Conservation (phyloP, 2,888 invertebrate genomes). For the Pseudanteris insignis region DNA sequence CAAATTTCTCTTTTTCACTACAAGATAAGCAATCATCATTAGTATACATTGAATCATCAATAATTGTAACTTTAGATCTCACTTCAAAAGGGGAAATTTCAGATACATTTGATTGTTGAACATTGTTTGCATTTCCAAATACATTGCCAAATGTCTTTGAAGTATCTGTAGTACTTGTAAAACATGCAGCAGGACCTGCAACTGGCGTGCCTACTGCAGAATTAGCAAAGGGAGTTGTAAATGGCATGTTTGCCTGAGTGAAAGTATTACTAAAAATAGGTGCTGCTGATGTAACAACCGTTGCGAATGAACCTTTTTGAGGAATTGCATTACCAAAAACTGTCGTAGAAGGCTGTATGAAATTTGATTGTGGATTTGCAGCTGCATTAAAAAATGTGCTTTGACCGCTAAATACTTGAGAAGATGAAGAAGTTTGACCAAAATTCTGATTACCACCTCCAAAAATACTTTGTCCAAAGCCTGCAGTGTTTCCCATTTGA, state of each 20-base stretch:
- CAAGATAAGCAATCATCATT: slow-evolving; percentile 55
- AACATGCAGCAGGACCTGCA: slow-evolving; percentile 12
- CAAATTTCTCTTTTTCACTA: no score
- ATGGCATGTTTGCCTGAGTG: slow-evolving; percentile 17
- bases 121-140: slow-evolving; percentile 4
- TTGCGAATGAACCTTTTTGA: slow-evolving; percentile 31
- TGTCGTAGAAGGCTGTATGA: slow-evolving; percentile 19
- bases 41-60: slow-evolving; percentile 56
- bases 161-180: slow-evolving; percentile 15
- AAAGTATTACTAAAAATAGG: slow-evolving; percentile 45
- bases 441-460: slow-evolving; percentile 49
- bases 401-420: slow-evolving; percentile 18
- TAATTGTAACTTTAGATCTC: slow-evolving; percentile 36
- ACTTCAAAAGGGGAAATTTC: slow-evolving; percentile 42
- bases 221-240: slow-evolving; percentile 17
- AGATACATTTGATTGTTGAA: slow-evolving; percentile 10
- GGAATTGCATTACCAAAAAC: slow-evolving; percentile 28
- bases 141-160: slow-evolving; percentile 8
- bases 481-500: slow-evolving; percentile 47
- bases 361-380: slow-evolving; percentile 28
- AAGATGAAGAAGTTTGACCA: slow-evolving; percentile 22
- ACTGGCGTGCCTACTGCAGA: slow-evolving; percentile 8
- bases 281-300: slow-evolving; percentile 2
- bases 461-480: slow-evolving; percentile 58
- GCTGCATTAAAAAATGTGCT: slow-evolving; percentile 48